Conservation (phyloP, 2,797 vertebrate species). For the Rallus crepitans region DNA sequence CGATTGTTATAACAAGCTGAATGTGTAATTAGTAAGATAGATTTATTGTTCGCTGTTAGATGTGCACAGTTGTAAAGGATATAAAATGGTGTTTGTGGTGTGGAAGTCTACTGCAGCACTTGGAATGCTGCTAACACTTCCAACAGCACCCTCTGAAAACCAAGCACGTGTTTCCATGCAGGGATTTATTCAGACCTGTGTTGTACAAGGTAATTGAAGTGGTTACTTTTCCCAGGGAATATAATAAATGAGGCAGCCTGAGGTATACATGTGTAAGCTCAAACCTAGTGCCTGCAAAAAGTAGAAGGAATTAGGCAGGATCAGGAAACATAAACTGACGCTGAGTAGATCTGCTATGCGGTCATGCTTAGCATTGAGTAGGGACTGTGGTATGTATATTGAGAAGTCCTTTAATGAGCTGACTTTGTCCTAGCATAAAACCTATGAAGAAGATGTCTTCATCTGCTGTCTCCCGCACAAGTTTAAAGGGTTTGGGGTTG, state of each 20-base stretch:
- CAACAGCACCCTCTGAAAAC: slow-evolving; percentile 63
- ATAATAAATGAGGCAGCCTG: background rate
- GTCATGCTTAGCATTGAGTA: background rate
- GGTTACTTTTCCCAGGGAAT: slow-evolving; percentile 6
- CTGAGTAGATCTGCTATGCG: background rate
- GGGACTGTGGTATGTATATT: background rate
- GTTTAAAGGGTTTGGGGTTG: background rate
- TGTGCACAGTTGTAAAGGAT: slow-evolving; percentile 64
- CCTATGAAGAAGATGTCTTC: background rate
- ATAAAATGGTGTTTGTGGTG: slow-evolving; percentile 77
- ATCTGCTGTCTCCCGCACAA: background rate
- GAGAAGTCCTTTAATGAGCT: background rate
- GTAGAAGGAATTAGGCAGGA: background rate
- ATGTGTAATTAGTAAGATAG: slow-evolving; percentile 79
- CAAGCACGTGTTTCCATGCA: background rate
- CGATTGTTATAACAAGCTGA: slow-evolving; percentile 74
- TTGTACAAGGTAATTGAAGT: slow-evolving; percentile 13
- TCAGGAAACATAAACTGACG: background rate
- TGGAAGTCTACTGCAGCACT: slow-evolving; percentile 72
- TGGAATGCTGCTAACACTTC: slow-evolving; percentile 74
- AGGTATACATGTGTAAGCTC: background rate
- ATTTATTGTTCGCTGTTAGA: slow-evolving; percentile 78
- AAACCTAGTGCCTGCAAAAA: background rate
- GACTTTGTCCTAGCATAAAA: background rate
- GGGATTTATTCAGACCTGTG: background rate